Evolutionary conservation across 2,113 vertebrate genomes (phyloP).

Genomic region (Lasiurus cinereus): DNA sequence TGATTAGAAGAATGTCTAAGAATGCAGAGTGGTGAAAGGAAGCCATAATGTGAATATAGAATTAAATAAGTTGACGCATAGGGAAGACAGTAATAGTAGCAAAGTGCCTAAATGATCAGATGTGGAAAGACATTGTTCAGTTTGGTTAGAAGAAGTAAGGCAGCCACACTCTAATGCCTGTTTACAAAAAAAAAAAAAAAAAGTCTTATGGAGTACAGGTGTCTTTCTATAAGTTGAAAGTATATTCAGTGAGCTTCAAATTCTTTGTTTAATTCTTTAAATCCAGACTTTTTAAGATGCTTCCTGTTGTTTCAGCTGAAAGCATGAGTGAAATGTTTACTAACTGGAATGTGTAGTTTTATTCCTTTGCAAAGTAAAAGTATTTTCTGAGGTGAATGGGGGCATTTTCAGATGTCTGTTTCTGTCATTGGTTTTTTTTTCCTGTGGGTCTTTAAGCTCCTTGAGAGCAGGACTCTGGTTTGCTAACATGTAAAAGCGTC

Average conservation of each 20-base stretch:
- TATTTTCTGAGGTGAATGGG: neutral
- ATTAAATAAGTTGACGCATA: neutral
- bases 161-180: neutral
- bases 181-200: neutral
- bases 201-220: neutral
- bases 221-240: neutral
- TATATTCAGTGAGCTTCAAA: conserved; percentile 24
- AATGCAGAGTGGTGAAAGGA: conserved; percentile 8
- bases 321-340: neutral
- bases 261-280: conserved; percentile 44
- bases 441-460: neutral
- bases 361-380: neutral
- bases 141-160: conserved; percentile 20
- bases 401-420: conserved; percentile 15
- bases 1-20: conserved; percentile 21
- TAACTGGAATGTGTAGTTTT: neutral
- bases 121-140: neutral
- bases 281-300: neutral
- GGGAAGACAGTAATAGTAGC: neutral
- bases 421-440: neutral
- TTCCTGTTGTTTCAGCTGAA: neutral
- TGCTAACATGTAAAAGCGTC: neutral
- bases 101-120: conserved; percentile 32
- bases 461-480: neutral
- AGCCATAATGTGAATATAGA: neutral